These are phyloP conservation scores for Nemotelus nigrinus DNA, from an alignment of 2,888 invertebrate genomes.

Conservation along the genomic window DNA sequence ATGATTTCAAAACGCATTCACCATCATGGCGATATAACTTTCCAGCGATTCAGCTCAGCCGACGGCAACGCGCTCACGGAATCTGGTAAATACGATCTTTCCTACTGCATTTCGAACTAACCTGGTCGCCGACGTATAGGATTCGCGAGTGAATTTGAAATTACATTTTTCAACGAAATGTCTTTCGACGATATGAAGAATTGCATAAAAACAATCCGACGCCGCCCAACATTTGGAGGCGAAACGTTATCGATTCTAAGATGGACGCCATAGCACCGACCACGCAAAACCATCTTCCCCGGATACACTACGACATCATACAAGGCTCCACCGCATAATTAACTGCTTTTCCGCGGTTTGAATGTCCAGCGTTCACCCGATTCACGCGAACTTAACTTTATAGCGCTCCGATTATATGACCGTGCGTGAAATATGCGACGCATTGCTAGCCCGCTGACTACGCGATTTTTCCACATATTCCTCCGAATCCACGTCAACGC, in stretches of 20 bases:
- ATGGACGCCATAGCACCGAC: constrained; percentile 3
- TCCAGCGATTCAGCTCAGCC: too few species aligned
- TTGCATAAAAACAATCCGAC: not conserved
- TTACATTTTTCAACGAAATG: not conserved
- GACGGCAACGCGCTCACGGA: too few species aligned
- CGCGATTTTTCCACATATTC: not conserved
- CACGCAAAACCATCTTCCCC: constrained; percentile 12
- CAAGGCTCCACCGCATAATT: not conserved
- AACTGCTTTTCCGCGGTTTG: not conserved
- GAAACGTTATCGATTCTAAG: constrained; percentile 22
- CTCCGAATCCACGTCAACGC: not conserved
- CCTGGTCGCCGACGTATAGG: not conserved
- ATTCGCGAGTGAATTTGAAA: not conserved
- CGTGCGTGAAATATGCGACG: too few species aligned
- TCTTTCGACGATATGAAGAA: not conserved
- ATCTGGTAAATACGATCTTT: too few species aligned
- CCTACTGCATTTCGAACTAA: not conserved
- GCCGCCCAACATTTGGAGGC: not conserved
- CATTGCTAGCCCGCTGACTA: too few species aligned
- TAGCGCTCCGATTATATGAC: too few species aligned
- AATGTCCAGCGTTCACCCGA: not conserved
- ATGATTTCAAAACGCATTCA: too few species aligned
- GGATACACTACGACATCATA: not conserved
- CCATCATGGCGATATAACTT: too few species aligned
- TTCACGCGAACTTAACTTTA: too few species aligned